Base-by-base conservation (phyloP, 2,113 vertebrate species). In the Xiphorhynchus elegans region DNA sequence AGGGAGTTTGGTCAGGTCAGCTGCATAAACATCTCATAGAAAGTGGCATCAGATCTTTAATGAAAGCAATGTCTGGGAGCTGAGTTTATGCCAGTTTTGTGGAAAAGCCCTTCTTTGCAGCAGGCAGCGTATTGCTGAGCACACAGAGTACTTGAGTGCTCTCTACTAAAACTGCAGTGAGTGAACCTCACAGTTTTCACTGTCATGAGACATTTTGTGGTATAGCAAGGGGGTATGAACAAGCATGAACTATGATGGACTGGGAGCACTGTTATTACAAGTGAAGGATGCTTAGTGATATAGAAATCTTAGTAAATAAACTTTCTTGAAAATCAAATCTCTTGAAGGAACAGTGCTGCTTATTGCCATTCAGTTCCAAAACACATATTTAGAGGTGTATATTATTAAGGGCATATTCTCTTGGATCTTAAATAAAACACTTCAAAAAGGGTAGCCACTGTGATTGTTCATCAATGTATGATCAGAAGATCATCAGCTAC, bases 11-110 rank as follows among this genome's bases (percentile, higher is more conserved):
- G 35, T 92, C 52, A 72, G 68, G 28, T 91, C 84, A 93, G 39
- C 68, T 92, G 84, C 49, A 75, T 69, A 90, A 72, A 46, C 29
- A 53, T 44, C 21, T 84, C 52, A 3, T 81, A 84, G 40, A 77
- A 47, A 68, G 42, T 40, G 44, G 21, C 35, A n/a, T 88, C 42
- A 35, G 53, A 15, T 86, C 64, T 84, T 84, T 75, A 84, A 56
- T 86, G 52, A 87, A 76, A 81, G 49, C 77, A 93, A 64, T 87
- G 92, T 59, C 74, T 56, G 28, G 63, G 25, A 81, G 72, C 64
- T 84, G 90, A 62, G 53, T 47, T 94, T 55, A 33, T 58, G 75
- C 55, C 85, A 35, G 11, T 75, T 94, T 59, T 79, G 76, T n/a
- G 82, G 52, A 76, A 35, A 60, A 84, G 74, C 40, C 25, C 50